Evolutionary conservation across 2,888 invertebrate genomes (phyloP).

Genomic region (Dryobotodes eremita): DNA sequence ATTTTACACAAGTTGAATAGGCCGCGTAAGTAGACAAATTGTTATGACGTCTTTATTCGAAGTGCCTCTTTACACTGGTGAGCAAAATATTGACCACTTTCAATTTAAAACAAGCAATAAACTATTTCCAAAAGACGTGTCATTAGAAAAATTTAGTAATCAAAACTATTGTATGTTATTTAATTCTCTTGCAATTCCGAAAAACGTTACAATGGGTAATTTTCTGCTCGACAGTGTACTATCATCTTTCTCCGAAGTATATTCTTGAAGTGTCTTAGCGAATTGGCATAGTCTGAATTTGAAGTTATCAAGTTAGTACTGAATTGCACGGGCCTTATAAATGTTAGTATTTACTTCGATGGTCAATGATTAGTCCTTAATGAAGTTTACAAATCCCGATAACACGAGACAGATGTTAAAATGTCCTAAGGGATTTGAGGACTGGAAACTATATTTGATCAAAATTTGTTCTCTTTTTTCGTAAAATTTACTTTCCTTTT

Average conservation of each 20-base stretch:
- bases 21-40: slow-evolving; percentile 69
- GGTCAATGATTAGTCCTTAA: slow-evolving; percentile 26
- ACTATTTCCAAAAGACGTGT: background rate
- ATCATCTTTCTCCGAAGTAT: slow-evolving; percentile 63
- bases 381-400: background rate
- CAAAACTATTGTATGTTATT: background rate
- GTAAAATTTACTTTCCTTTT: background rate
- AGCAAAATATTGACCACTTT: slow-evolving; percentile 39
- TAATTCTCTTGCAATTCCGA: background rate
- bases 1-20: slow-evolving; percentile 82
- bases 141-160: slow-evolving; percentile 14
- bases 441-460: background rate
- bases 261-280: slow-evolving; percentile 70
- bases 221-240: slow-evolving; percentile 59
- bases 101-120: slow-evolving; percentile 11
- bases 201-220: background rate
- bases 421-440: slow-evolving; percentile 3
- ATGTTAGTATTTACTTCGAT: slow-evolving; percentile 62
- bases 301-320: slow-evolving; percentile 58
- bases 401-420: background rate
- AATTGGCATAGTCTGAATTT: slow-evolving; percentile 64
- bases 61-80: slow-evolving; percentile 73
- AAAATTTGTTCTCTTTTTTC: background rate
- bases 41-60: slow-evolving; percentile 68
- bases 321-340: slow-evolving; percentile 68